Evolutionary conservation across 1,140 invertebrate genomes (phyloP), one percentile per base, ranked within the genome.

Genomic region (Ceratina calcarata): DNA sequence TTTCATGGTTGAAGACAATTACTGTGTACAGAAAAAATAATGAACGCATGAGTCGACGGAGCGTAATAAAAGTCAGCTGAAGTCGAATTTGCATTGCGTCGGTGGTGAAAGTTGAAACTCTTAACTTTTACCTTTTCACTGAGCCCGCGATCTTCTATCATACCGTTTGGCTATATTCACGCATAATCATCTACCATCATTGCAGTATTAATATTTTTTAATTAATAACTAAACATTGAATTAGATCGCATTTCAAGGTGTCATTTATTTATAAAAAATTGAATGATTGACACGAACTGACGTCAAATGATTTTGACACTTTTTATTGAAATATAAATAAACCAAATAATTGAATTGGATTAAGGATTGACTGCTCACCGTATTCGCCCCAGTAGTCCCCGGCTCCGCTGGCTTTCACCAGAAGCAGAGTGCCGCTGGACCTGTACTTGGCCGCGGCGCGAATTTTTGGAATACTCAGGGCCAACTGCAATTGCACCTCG

Each of bases 331-430:
- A 32, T 32, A 4, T 32, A 32, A 32, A 32, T 32, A 32, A 32
- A 32, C 1, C 1, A 13, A 2, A 53, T 16, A 53, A 53, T 2
- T 2, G 10, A 45, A 45, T 45, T 45, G 6, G 37, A 45, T 45
- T 8, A 13, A 22, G 4, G 0, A n/a, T 45, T 1, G 2, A 4
- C 55, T 24, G 85, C 90, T 91, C 89, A 97, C 96, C 95, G 89
- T 97, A 97, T 93, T 97, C 96, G 53, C 96, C 96, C 96, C 96
- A 97, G 90, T 97, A 97, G 90, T 97, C 96, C 3, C 96, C 96
- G 71, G 96, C 95, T 4, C 96, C 96, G 13, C 96, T 96, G 18
- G 96, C 96, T 85, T 96, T 95, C 0, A 97, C 95, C 67, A 97
- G 93, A 82, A 97, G 95, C 49, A 97, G 92, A 4, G 96, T 94